These are phyloP conservation scores for Drosophila engyochracea DNA, from an alignment of 2,888 invertebrate species.

Conservation along the genomic window DNA sequence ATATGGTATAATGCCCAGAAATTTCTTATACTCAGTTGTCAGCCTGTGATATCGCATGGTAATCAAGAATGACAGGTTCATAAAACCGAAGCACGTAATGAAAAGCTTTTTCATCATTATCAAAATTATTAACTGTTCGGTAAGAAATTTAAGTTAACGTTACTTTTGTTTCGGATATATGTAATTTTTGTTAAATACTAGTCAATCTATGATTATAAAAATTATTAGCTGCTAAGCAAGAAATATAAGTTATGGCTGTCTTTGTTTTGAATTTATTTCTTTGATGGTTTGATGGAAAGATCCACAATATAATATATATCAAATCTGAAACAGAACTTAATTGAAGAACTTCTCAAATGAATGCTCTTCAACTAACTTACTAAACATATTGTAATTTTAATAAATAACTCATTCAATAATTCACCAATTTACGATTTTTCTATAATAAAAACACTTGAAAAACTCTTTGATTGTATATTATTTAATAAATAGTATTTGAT, in stretches of 20 bases:
- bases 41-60: not conserved
- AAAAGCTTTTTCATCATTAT: conserved; percentile 10
- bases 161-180: conserved; percentile 1
- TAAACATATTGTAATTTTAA: not conserved
- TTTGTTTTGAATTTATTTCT: not conserved
- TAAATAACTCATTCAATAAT: not conserved
- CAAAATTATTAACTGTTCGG: not conserved
- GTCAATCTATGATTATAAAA: not conserved
- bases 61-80: conserved; percentile 1
- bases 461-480: conserved; percentile 24
- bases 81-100: not conserved
- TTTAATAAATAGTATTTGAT: conserved; percentile 45
- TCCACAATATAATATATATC: not conserved
- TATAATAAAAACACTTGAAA: conserved; percentile 6
- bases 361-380: not conserved
- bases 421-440: not conserved
- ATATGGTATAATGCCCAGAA: conserved; percentile 8
- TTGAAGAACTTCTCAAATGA: not conserved
- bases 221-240: no score
- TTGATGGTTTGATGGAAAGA: not conserved
- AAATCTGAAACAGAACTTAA: not conserved
- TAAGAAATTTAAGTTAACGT: not conserved
- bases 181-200: not conserved
- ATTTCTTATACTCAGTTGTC: not conserved
- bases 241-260: not conserved